Evolutionary conservation across 2,113 vertebrate species (phyloP).

Genomic region (Shinisaurus crocodilurus): DNA sequence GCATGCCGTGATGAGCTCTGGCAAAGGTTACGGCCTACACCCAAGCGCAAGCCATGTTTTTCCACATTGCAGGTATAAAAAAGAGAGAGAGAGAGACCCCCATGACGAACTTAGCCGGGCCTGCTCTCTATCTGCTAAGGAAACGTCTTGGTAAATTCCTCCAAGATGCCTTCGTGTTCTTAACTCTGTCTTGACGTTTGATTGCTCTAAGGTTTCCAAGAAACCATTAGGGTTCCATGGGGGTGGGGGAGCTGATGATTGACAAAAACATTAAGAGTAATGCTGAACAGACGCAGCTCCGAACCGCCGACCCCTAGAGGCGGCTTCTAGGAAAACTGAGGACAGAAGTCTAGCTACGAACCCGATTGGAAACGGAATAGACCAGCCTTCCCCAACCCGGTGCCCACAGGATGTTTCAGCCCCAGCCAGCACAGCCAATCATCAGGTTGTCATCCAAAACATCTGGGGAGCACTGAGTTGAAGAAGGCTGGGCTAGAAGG

Average conservation of each 20-base stretch:
- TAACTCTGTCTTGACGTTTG: conserved; percentile 56
- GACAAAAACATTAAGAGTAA: not conserved
- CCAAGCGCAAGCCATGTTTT: conserved; percentile 41
- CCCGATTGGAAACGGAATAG: not conserved
- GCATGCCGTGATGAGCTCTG: conserved; percentile 50
- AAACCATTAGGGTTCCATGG: conserved; percentile 57
- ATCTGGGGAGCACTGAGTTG: too few species aligned
- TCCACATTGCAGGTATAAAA: conserved; percentile 32
- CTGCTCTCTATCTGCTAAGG: conserved; percentile 69
- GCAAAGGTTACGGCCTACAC: conserved; percentile 51
- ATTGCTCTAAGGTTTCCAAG: conserved; percentile 66
- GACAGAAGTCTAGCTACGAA: not conserved
- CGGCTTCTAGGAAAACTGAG: not conserved
- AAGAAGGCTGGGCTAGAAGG: too few species aligned
- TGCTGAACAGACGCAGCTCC: conserved; percentile 35
- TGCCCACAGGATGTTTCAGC: too few species aligned
- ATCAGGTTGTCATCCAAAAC: too few species aligned
- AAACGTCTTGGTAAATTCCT: conserved; percentile 67
- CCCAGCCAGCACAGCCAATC: too few species aligned
- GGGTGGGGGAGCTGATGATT: conserved; percentile 24
- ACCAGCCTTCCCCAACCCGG: not conserved
- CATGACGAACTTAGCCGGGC: conserved; percentile 18
- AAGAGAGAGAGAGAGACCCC: conserved; percentile 29
- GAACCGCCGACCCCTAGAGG: not conserved
- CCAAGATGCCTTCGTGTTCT: conserved; percentile 57